phyloP scores from a whole-genome alignment of 1,140 invertebrate species.

The Magallana gigas region DNA sequence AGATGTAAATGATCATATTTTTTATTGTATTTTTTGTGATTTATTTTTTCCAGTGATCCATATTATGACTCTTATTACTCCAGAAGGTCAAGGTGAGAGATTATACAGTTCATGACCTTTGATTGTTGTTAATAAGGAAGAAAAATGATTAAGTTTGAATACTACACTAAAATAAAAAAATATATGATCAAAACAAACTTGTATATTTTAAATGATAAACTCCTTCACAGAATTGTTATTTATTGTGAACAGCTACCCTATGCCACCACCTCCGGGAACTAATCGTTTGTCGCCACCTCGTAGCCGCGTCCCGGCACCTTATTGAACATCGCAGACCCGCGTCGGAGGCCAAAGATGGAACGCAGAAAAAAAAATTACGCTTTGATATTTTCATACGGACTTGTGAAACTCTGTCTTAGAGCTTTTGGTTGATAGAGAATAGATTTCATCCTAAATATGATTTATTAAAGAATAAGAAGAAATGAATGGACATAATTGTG shows the following conservation, averaged over 20 bases:
- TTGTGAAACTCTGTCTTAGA: constrained; percentile 2
- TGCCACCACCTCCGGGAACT: constrained; percentile 64
- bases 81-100: constrained; percentile 52
- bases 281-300: constrained; percentile 67
- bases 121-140: not conserved
- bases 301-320: constrained; percentile 70
- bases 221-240: constrained; percentile 38
- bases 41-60: constrained; percentile 59
- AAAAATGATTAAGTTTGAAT: not conserved
- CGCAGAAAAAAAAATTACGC: not conserved
- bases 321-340: constrained; percentile 57
- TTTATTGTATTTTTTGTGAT: not conserved
- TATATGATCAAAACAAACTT: not conserved
- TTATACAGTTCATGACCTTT: not conserved
- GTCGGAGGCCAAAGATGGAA: constrained; percentile 36
- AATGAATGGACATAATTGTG: not conserved
- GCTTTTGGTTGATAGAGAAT: not conserved
- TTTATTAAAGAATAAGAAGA: not conserved
- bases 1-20: not conserved
- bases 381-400: constrained; percentile 10
- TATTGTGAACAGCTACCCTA: constrained; percentile 63
- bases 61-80: constrained; percentile 67
- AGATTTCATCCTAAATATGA: no score
- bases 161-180: not conserved
- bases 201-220: constrained; percentile 11